phyloP scores from a whole-genome alignment of 2,113 vertebrate genomes.

The Opisthocomus hoazin region DNA sequence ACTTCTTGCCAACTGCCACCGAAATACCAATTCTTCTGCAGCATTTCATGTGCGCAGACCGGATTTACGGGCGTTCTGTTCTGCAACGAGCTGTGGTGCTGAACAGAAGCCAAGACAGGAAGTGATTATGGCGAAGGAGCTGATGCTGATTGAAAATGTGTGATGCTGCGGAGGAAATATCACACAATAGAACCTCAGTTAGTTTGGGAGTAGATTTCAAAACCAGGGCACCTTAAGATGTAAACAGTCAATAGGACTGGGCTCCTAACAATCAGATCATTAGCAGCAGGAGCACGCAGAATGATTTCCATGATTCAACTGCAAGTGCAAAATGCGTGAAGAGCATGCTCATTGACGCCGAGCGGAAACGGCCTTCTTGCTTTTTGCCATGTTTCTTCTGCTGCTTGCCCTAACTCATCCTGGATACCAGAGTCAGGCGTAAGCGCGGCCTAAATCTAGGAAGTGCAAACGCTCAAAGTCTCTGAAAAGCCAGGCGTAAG shows the following conservation, averaged over 20 bases:
- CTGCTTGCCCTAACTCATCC: not conserved
- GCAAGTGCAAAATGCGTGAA: not conserved
- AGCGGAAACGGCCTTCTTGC: not conserved
- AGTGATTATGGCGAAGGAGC: constrained; percentile 14
- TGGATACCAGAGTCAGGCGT: not conserved
- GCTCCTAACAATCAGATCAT: not conserved
- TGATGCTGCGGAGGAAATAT: constrained; percentile 6
- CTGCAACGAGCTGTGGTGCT: not conserved
- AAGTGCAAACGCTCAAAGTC: not conserved
- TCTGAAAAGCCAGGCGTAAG: not conserved
- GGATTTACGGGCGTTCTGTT: not conserved
- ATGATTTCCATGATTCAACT: not conserved
- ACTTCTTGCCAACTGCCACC: not conserved
- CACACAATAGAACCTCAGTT: constrained; percentile 14
- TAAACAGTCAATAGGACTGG: constrained; percentile 3
- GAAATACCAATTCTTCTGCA: not conserved
- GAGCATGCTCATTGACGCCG: rapidly evolving
- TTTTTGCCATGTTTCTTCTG: not conserved
- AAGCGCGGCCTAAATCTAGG: not conserved
- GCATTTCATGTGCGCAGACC: not conserved
- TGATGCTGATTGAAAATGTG: not conserved
- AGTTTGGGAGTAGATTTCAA: not conserved
- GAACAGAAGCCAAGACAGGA: constrained; percentile 30
- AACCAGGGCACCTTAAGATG: not conserved
- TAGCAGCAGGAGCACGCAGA: not conserved